phyloP scores from a whole-genome alignment of 2,888 invertebrate genomes.

The Xestia ashworthii region DNA sequence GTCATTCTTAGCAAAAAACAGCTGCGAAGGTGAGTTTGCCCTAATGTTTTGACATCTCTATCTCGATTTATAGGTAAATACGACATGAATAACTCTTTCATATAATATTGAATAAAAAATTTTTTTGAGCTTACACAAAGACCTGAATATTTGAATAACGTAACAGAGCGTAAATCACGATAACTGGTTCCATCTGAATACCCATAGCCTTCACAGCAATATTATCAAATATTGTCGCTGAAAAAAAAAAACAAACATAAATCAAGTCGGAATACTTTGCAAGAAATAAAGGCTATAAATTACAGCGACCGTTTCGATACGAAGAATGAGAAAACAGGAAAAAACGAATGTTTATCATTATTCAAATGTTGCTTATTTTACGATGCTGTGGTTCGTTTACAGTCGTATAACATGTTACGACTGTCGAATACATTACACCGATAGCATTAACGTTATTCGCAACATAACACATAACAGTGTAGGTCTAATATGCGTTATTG shows the following conservation, averaged over 20 bases:
- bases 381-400: slow-evolving; percentile 41
- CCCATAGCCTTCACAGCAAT: slow-evolving; percentile 38
- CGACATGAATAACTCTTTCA: not conserved
- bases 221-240: slow-evolving; percentile 51
- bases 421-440: slow-evolving; percentile 24
- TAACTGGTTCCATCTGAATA: slow-evolving; percentile 39
- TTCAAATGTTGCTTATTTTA: slow-evolving; percentile 65
- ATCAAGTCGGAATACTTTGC: slow-evolving; percentile 54
- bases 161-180: slow-evolving; percentile 42
- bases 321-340: slow-evolving; percentile 60
- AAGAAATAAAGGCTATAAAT: slow-evolving; percentile 65
- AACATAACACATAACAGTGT: slow-evolving; percentile 34
- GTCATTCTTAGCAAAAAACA: slow-evolving; percentile 95
- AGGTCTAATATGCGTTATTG: slow-evolving; percentile 37
- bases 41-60: not conserved
- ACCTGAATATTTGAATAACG: slow-evolving; percentile 33
- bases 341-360: slow-evolving; percentile 63
- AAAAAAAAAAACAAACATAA: slow-evolving; percentile 59
- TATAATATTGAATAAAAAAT: not conserved
- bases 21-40: slow-evolving; percentile 92
- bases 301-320: slow-evolving; percentile 43
- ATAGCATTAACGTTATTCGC: slow-evolving; percentile 39
- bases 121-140: not conserved
- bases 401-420: slow-evolving; percentile 35
- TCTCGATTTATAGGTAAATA: too few species aligned